A percentile compares a stretch with the other conserved stretches of the same genome.
Evolutionary conservation across 2,797 vertebrate genomes (phyloP).

Genomic region (Muscicapa striata): DNA sequence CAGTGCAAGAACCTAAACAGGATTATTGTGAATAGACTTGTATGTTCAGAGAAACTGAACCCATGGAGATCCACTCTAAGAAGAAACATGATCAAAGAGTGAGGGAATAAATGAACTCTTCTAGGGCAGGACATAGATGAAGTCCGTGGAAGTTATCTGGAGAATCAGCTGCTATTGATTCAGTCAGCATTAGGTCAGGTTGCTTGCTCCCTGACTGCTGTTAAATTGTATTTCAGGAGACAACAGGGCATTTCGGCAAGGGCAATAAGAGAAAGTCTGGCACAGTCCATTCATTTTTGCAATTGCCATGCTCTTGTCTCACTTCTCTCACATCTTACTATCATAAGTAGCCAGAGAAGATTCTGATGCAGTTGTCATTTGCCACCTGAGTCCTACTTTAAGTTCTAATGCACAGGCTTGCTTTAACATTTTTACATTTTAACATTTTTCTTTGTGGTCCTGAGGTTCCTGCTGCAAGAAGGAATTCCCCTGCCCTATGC

Average conservation of each 20-base stretch:
- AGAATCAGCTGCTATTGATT: slow-evolving; percentile 53
- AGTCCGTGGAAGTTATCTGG: slow-evolving; percentile 14
- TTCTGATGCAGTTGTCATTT: slow-evolving; percentile 18
- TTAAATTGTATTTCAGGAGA: slow-evolving; percentile 47
- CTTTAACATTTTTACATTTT: background rate
- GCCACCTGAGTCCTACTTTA: background rate
- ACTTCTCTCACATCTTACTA: background rate
- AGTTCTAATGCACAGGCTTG: background rate
- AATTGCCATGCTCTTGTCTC: background rate
- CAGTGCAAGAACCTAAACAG: background rate
- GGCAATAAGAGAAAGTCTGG: background rate
- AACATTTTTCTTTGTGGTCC: background rate
- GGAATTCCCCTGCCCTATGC: background rate
- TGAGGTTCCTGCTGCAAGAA: background rate
- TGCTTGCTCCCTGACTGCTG: slow-evolving; percentile 19
- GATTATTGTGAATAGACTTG: background rate
- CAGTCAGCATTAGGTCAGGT: slow-evolving; percentile 28
- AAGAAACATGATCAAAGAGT: slow-evolving; percentile 28
- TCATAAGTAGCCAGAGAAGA: background rate
- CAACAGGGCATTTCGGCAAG: slow-evolving; percentile 11
- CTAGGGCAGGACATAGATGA: background rate
- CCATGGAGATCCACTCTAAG: background rate
- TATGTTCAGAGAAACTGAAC: background rate
- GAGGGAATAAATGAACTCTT: slow-evolving; percentile 10
- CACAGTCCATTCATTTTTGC: background rate